A percentile compares a stretch with the other conserved stretches of the same genome.
These are phyloP conservation scores for Oncorhynchus kisutch DNA, from an alignment of 2,113 vertebrate genomes.

Conservation along the genomic window DNA sequence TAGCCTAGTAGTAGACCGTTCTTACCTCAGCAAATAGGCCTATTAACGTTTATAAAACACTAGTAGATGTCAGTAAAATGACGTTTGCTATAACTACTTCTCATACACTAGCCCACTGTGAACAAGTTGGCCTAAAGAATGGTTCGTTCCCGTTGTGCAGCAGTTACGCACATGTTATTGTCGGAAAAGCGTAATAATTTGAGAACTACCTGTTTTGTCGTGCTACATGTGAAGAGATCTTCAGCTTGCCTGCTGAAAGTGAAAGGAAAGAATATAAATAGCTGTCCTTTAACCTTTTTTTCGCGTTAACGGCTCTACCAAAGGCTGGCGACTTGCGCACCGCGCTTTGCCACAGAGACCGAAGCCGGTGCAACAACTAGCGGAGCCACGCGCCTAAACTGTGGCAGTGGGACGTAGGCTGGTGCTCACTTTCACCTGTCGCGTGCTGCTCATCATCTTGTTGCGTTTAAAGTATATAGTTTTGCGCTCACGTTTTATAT, in stretches of 20 bases:
- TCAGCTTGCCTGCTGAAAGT: background rate
- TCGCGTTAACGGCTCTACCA: background rate
- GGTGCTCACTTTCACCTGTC: slow-evolving; percentile 48
- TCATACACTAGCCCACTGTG: too few relatives aligned
- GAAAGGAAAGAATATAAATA: background rate
- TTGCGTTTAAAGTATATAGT: background rate
- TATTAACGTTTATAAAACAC: too few relatives aligned
- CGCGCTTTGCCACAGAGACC: background rate
- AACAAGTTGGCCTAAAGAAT: too few relatives aligned
- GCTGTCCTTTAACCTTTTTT: background rate
- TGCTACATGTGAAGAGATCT: background rate
- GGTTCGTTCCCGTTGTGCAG: too few relatives aligned
- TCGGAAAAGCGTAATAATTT: too few relatives aligned
- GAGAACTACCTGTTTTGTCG: too few relatives aligned
- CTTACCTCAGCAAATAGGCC: too few relatives aligned
- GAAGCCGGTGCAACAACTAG: slow-evolving; percentile 21
- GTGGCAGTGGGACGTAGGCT: slow-evolving; percentile 43
- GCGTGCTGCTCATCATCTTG: slow-evolving; percentile 47
- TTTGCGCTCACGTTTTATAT: too few relatives aligned
- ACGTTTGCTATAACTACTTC: too few relatives aligned
- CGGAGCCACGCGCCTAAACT: slow-evolving; percentile 5
- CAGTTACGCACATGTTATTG: too few relatives aligned
- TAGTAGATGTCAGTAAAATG: too few relatives aligned
- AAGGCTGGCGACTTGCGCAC: slow-evolving; percentile 5
- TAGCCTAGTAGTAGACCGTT: too few relatives aligned